These are phyloP conservation scores for Salarias fasciatus DNA, from an alignment of 2,797 vertebrate genomes.

Conservation along the genomic window DNA sequence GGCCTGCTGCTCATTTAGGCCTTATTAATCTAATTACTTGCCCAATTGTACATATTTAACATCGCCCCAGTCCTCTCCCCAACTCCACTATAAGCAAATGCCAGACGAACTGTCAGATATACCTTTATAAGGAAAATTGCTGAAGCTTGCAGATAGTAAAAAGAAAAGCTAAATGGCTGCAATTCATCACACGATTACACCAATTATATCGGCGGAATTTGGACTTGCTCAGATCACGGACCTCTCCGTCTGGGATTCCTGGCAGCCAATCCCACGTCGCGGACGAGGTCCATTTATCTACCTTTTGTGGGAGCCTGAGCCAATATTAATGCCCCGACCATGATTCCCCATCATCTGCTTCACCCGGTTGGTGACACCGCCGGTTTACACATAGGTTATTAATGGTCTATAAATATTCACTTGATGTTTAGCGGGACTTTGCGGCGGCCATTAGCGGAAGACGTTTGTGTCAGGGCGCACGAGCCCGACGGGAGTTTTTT, in stretches of 20 bases:
- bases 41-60: constrained; percentile 84
- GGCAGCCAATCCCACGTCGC: constrained; percentile 59
- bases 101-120: constrained; percentile 59
- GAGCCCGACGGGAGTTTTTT: constrained; percentile 60
- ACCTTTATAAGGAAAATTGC: constrained; percentile 77
- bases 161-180: constrained; percentile 74
- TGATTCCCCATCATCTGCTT: constrained; percentile 68
- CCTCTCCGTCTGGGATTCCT: constrained; percentile 70
- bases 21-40: constrained; percentile 85
- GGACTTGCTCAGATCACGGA: constrained; percentile 70
- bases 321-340: constrained; percentile 59
- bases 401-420: constrained; percentile 81
- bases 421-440: constrained; percentile 67
- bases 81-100: constrained; percentile 63
- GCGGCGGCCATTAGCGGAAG: constrained; percentile 64
- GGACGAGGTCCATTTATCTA: constrained; percentile 60
- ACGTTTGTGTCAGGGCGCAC: constrained; percentile 43
- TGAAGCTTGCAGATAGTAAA: constrained; percentile 78
- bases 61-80: constrained; percentile 62
- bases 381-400: constrained; percentile 76
- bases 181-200: constrained; percentile 83
- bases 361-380: constrained; percentile 65
- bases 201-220: constrained; percentile 79
- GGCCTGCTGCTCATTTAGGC: constrained; percentile 76
- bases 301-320: constrained; percentile 59